phyloP scores from a whole-genome alignment of 2,888 invertebrate species.

The Melinaea menophilus region DNA sequence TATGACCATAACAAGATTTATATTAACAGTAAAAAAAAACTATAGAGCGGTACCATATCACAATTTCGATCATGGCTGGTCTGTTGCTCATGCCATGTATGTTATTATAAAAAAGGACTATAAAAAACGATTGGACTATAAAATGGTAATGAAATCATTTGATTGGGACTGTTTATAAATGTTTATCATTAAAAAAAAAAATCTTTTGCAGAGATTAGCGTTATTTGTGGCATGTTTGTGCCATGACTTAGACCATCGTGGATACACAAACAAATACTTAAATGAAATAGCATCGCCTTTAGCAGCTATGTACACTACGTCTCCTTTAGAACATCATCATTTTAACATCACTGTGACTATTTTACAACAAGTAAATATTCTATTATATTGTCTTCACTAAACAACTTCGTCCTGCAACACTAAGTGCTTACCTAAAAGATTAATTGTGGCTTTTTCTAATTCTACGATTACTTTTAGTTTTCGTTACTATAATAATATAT shows the following conservation, averaged over 20 bases:
- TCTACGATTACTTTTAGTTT: too few species aligned
- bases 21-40: slow-evolving; percentile 89
- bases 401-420: not conserved
- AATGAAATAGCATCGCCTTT: slow-evolving; percentile 88
- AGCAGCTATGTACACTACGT: slow-evolving; percentile 90
- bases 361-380: slow-evolving; percentile 82
- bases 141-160: slow-evolving; percentile 42
- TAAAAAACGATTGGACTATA: slow-evolving; percentile 44
- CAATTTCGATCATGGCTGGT: slow-evolving; percentile 93
- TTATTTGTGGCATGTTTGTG: slow-evolving; percentile 89
- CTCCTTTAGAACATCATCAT: slow-evolving; percentile 92
- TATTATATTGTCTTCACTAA: too few species aligned
- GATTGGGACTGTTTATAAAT: not conserved
- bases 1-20: slow-evolving; percentile 83
- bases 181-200: not conserved
- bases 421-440: not conserved
- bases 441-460: too few species aligned
- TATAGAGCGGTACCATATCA: slow-evolving; percentile 91
- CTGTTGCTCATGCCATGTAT: slow-evolving; percentile 91
- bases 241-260: slow-evolving; percentile 91
- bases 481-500: too few species aligned
- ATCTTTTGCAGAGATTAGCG: slow-evolving; percentile 80
- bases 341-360: slow-evolving; percentile 93
- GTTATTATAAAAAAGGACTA: slow-evolving; percentile 80
- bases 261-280: slow-evolving; percentile 93